Percentiles rank a stretch among this genome's conserved stretches.
Evolutionary conservation across 2,888 invertebrate species (phyloP).

Genomic region (Dioctria rufipes): DNA sequence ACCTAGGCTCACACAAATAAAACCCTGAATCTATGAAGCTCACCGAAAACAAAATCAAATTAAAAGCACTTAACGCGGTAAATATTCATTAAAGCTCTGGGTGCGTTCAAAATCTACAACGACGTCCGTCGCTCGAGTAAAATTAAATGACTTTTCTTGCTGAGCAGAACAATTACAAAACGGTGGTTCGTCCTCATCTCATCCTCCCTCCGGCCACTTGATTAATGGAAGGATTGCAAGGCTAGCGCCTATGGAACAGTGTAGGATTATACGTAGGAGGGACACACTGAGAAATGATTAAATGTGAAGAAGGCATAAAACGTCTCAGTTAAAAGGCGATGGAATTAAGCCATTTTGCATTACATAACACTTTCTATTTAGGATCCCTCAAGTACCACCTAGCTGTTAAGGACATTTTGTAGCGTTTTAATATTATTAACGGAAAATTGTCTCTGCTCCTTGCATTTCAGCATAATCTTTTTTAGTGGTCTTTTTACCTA

Average conservation of each 20-base stretch:
- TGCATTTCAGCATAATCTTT: not conserved
- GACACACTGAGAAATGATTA: constrained; percentile 36
- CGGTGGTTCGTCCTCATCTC: not conserved
- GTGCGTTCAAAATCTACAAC: constrained; percentile 43
- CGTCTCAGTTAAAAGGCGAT: constrained; percentile 8
- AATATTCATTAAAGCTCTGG: constrained; percentile 57
- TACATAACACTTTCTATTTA: not conserved
- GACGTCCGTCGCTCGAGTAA: constrained; percentile 24
- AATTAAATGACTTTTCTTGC: constrained; percentile 56
- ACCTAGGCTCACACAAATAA: constrained; percentile 23
- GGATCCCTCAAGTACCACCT: not conserved
- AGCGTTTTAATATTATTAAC: not conserved
- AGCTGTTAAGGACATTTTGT: not conserved
- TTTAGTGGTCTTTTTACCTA: not conserved
- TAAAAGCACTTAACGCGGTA: constrained; percentile 58
- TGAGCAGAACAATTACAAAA: constrained; percentile 50
- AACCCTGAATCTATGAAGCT: constrained; percentile 20
- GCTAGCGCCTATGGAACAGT: not conserved
- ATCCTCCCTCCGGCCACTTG: not conserved
- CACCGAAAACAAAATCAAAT: constrained; percentile 52
- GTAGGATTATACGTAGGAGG: not conserved
- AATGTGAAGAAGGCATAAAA: not conserved
- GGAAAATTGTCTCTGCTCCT: no score
- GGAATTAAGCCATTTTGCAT: constrained; percentile 32
- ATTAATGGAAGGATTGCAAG: constrained; percentile 24